These are phyloP conservation scores for Ia io DNA, from an alignment of 2,113 vertebrate species.

Conservation along the genomic window DNA sequence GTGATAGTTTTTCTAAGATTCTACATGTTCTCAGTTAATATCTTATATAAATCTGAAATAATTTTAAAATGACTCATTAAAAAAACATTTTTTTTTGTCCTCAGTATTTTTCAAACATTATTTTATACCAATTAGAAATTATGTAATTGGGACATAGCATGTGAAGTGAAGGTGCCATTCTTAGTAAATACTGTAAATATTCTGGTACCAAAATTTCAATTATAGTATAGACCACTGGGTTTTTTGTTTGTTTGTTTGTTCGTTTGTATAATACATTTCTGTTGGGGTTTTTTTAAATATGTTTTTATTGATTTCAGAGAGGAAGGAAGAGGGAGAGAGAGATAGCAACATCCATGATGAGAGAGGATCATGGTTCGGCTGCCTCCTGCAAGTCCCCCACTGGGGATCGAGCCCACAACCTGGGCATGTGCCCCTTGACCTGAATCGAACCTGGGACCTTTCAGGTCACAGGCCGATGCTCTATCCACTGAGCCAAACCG, in stretches of 20 bases:
- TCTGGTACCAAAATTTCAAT: slow-evolving; percentile 6
- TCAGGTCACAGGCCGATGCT: too few relatives aligned
- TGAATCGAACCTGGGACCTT: too few relatives aligned
- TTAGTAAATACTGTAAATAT: slow-evolving; percentile 3
- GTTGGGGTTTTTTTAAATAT: too few relatives aligned
- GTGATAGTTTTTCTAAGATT: slow-evolving; percentile 31
- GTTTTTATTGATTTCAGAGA: too few relatives aligned
- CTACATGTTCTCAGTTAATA: not conserved
- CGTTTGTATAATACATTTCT: too few relatives aligned
- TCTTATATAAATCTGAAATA: not conserved
- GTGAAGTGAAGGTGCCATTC: slow-evolving; percentile 14
- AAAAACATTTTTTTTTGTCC: not conserved
- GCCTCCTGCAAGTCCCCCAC: not conserved
- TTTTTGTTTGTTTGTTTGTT: not conserved
- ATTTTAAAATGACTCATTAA: slow-evolving; percentile 6
- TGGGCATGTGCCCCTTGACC: too few relatives aligned
- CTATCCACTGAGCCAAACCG: too few relatives aligned
- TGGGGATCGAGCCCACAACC: too few relatives aligned
- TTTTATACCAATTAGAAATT: slow-evolving; percentile 22
- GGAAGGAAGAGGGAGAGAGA: not conserved
- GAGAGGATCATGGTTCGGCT: not conserved
- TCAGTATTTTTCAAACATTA: slow-evolving; percentile 7
- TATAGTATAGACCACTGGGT: not conserved
- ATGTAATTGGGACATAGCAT: slow-evolving; percentile 11
- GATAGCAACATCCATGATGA: not conserved